Percentiles rank a stretch among this genome's conserved stretches.
phyloP scores from a whole-genome alignment of 2,113 vertebrate species.

The Anser brachyrhynchus region DNA sequence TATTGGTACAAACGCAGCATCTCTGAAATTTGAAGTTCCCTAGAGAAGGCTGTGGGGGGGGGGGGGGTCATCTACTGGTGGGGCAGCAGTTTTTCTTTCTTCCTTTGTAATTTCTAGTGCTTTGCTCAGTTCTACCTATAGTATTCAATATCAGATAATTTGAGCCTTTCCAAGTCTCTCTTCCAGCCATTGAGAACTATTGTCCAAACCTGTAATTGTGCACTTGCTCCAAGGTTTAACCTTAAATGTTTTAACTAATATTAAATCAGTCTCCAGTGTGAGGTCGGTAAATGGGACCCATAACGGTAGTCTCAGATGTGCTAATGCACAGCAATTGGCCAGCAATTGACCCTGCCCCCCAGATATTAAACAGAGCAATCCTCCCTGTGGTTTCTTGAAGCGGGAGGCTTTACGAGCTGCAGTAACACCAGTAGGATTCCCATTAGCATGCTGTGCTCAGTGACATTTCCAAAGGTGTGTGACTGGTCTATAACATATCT shows the following conservation, averaged over 20 bases:
- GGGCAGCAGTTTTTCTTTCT: not conserved
- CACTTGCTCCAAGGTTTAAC: not conserved
- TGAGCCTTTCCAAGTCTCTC: not conserved
- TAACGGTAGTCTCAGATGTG: not conserved
- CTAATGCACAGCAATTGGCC: not conserved
- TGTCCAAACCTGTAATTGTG: not conserved
- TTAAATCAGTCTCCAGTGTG: accelerated
- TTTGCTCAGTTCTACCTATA: not conserved
- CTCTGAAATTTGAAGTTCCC: accelerated
- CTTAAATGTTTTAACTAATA: not conserved
- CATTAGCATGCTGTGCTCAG: accelerated
- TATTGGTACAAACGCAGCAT: accelerated
- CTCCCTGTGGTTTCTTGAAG: not conserved
- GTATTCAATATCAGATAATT: not conserved
- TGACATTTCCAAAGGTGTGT: not conserved
- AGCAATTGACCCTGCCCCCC: too few species aligned
- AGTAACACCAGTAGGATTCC: not conserved
- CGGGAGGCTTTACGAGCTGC: not conserved
- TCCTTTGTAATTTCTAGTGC: accelerated
- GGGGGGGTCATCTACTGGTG: accelerated
- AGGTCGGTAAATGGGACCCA: not conserved
- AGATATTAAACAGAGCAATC: accelerated
- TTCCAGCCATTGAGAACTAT: not conserved
- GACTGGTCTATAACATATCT: not conserved
- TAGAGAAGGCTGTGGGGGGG: not conserved